A percentile compares a stretch with the other conserved stretches of the same genome.
Conservation (phyloP, 53 echinoderm and acorn worm genomes). For the Apostichopus leukothele region DNA sequence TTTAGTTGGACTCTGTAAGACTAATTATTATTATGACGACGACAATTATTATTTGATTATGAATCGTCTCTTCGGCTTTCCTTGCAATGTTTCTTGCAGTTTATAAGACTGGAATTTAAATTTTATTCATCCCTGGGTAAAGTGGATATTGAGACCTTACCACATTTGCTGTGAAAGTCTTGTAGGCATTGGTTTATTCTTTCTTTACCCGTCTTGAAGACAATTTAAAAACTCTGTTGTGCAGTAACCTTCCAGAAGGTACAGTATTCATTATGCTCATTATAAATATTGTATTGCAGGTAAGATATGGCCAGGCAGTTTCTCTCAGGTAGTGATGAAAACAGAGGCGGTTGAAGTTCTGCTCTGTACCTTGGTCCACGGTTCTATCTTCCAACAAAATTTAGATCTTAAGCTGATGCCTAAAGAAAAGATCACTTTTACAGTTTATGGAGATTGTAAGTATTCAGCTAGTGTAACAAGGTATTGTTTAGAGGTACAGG, state of each 20-base stretch:
- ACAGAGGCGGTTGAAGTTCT: constrained; percentile 28
- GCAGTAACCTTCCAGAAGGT: too few species aligned
- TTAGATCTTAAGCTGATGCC: constrained; percentile 40
- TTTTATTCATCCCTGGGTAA: too few species aligned
- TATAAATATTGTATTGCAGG: constrained; percentile 2
- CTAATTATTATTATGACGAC: too few species aligned
- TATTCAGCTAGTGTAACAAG: not conserved
- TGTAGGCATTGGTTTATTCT: too few species aligned
- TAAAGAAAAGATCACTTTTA: constrained; percentile 44
- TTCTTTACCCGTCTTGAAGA: too few species aligned
- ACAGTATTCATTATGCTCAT: too few species aligned
- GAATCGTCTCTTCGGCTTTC: not conserved
- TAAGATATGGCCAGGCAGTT: constrained; percentile 45
- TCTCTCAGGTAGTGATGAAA: constrained; percentile 38
- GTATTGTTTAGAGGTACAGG: not conserved
- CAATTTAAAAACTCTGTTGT: too few species aligned
- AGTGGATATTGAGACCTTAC: too few species aligned
- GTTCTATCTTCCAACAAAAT: constrained; percentile 26
- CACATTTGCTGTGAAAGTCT: too few species aligned
- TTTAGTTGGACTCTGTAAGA: too few species aligned
- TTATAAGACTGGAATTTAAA: too few species aligned
- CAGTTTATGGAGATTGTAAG: constrained; percentile 45
- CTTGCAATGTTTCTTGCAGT: not conserved
- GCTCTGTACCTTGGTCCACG: constrained; percentile 34
- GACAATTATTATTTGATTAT: too few species aligned